Conservation (phyloP, 2,797 vertebrate genomes). For the Trachops cirrhosus region DNA sequence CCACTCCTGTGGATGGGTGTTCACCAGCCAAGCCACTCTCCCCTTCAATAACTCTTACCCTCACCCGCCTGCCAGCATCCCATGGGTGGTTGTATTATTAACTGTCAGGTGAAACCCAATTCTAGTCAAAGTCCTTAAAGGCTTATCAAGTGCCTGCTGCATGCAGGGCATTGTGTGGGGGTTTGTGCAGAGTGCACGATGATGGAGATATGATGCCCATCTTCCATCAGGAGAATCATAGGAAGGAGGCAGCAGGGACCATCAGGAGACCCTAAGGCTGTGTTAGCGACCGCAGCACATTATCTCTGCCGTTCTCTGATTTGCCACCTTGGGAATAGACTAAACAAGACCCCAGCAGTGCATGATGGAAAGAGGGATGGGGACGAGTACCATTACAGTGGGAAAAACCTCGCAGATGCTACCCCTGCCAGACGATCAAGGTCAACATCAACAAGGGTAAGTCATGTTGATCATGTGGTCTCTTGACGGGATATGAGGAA, state of each 20-base stretch:
- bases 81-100: neutral
- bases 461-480: neutral
- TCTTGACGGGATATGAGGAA: neutral
- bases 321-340: neutral
- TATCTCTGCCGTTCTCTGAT: neutral
- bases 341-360: fast-evolving
- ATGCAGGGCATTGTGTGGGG: too few relatives aligned
- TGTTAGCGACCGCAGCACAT: fast-evolving
- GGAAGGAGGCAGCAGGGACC: too few relatives aligned
- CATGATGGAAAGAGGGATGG: fast-evolving
- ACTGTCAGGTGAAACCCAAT: neutral
- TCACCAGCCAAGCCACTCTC: too few relatives aligned
- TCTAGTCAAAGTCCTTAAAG: neutral
- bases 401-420: neutral
- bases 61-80: neutral
- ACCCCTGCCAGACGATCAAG: fast-evolving
- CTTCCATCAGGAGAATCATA: neutral
- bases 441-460: neutral
- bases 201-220: fast-evolving
- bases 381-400: fast-evolving
- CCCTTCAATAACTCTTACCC: fast-evolving
- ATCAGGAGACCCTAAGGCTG: neutral
- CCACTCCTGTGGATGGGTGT: too few relatives aligned
- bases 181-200: fast-evolving
- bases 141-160: neutral